Percentiles rank a stretch among this genome's conserved stretches.
phyloP scores from a whole-genome alignment of 2,797 vertebrate species.

The Alauda arvensis region DNA sequence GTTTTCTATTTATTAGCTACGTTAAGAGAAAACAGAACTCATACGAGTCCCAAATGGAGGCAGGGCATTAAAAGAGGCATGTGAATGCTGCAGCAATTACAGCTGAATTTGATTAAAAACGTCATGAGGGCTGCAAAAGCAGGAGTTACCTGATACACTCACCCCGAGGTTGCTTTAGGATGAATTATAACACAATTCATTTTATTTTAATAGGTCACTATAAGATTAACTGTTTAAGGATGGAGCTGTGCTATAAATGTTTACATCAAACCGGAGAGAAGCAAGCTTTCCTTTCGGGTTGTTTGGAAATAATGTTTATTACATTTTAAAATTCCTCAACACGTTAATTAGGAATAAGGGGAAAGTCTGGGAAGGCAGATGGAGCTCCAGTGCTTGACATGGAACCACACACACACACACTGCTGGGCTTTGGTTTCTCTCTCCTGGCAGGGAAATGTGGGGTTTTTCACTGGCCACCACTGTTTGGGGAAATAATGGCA shows the following conservation, averaged over 20 bases:
- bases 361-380: slow-evolving; percentile 8
- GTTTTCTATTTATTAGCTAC: slow-evolving; percentile 57
- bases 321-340: slow-evolving; percentile 46
- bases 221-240: slow-evolving; percentile 72
- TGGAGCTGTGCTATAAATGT: slow-evolving; percentile 59
- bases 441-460: background rate
- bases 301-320: slow-evolving; percentile 53
- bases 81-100: slow-evolving; percentile 52
- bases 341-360: slow-evolving; percentile 30
- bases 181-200: slow-evolving; percentile 72
- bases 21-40: slow-evolving; percentile 63
- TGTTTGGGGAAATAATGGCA: background rate
- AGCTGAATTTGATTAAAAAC: slow-evolving; percentile 68
- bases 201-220: slow-evolving; percentile 70
- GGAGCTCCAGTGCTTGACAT: background rate
- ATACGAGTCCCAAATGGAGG: slow-evolving; percentile 56
- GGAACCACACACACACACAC: background rate
- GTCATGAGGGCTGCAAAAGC: slow-evolving; percentile 49
- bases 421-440: background rate
- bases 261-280: slow-evolving; percentile 53
- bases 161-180: slow-evolving; percentile 62
- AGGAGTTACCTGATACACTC: slow-evolving; percentile 61
- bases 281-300: slow-evolving; percentile 21
- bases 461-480: background rate
- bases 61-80: slow-evolving; percentile 57